Evolutionary conservation across 2,888 invertebrate species (phyloP).

Genomic region (Plusia festucae): DNA sequence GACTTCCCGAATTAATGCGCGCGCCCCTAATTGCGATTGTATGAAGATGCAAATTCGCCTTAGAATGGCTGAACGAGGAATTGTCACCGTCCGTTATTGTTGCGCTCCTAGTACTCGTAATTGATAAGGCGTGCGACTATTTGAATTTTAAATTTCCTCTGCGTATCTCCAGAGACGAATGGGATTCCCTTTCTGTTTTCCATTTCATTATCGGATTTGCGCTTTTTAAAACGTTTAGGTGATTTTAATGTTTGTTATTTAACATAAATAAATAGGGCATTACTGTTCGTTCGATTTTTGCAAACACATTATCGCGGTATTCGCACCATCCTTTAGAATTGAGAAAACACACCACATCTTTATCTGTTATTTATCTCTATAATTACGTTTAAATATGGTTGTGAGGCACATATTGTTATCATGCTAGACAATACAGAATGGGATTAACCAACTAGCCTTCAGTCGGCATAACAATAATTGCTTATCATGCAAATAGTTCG

Average conservation of each 20-base stretch:
- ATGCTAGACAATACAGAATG: neutral
- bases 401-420: neutral
- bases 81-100: conserved; percentile 75
- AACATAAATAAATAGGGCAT: conserved; percentile 20
- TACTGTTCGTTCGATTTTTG: neutral
- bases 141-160: conserved; percentile 83
- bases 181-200: conserved; percentile 72
- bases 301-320: neutral
- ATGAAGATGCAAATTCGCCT: conserved; percentile 86
- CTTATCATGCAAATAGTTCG: conserved; percentile 43
- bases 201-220: conserved; percentile 67
- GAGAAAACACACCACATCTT: too few relatives aligned
- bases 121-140: conserved; percentile 85
- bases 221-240: conserved; percentile 55
- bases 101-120: conserved; percentile 83
- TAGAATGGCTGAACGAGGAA: conserved; percentile 75
- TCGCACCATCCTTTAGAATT: neutral
- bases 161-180: conserved; percentile 67
- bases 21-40: conserved; percentile 85
- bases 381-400: neutral
- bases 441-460: neutral
- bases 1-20: conserved; percentile 60
- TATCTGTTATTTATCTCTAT: neutral
- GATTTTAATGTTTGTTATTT: conserved; percentile 42
- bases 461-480: conserved; percentile 12